Evolutionary conservation across 2,797 vertebrate genomes (phyloP), one percentile per base, ranked within the genome.

Genomic region (Enteromius paludinosus): DNA sequence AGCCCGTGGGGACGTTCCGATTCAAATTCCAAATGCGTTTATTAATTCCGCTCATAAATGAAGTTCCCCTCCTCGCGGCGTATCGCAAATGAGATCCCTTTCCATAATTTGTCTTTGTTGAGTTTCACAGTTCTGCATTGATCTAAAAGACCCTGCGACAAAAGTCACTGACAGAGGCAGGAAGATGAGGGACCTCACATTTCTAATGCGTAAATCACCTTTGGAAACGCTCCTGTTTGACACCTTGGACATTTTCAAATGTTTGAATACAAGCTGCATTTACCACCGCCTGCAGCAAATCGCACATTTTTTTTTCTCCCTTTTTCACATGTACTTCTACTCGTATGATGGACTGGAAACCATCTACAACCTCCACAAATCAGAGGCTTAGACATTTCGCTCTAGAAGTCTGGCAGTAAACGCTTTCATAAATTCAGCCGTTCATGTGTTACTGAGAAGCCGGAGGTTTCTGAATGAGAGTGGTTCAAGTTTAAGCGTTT

Each of bases 21-120:
- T 87, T 87, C 82, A 82, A 78, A 83, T 83, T 84, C 76, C 71
- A 75, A 84, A 84, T 54, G 81, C 79, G 66, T 82, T 82, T 86
- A 86, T 87, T 87, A 86, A 87, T 86, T 86, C 83, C 79, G 86
- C 83, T 86, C 79, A 87, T 86, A 86, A 86, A 82, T 79, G 79
- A 85, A 84, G 79, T 87, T 82, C 80, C 82, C 65, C 76, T 87
- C 82, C 86, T 85, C 10, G 43, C 68, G 76, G 84, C 82, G 5
- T 75, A 49, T 74, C 79, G 52, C 84, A 86, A 87, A 85, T 86
- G 80, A 85, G 86, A 86, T 87, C 86, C 85, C 85, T 84, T 86
- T 87, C 83, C 84, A 79, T 87, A 87, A 87, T 87, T 83, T 87
- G 86, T 87, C 86, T 86, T 86, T 86, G 81, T 83, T 85, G 77